phyloP scores from a whole-genome alignment of 2,888 invertebrate species.

The Luperina nickerlii region DNA sequence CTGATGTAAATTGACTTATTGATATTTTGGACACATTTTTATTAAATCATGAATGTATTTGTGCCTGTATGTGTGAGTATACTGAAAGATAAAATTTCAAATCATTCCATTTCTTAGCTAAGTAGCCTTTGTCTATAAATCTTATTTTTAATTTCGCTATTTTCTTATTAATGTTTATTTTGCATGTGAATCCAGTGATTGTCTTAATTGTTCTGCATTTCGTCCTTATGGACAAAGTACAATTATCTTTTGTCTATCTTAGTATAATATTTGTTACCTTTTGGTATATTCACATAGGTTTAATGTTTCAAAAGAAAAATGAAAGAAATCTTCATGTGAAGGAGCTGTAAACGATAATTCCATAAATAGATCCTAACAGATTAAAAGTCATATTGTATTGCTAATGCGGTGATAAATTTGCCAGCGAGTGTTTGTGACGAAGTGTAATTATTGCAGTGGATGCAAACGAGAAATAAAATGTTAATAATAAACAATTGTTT shows the following conservation, averaged over 20 bases:
- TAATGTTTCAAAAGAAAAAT: constrained; percentile 88
- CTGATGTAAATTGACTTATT: constrained; percentile 85
- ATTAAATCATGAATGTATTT: constrained; percentile 84
- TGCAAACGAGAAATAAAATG: constrained; percentile 89
- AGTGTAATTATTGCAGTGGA: constrained; percentile 86
- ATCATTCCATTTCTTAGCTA: constrained; percentile 88
- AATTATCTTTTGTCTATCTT: constrained; percentile 73
- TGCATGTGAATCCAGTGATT: constrained; percentile 82
- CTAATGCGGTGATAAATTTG: constrained; percentile 83
- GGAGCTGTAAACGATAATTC: constrained; percentile 83
- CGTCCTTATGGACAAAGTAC: constrained; percentile 77
- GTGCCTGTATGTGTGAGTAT: constrained; percentile 83
- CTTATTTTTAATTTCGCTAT: constrained; percentile 81
- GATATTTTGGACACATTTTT: constrained; percentile 80
- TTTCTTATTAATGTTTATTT: constrained; percentile 82
- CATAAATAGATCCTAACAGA: constrained; percentile 85
- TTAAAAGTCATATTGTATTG: constrained; percentile 88
- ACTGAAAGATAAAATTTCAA: constrained; percentile 86
- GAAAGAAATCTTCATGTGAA: constrained; percentile 83
- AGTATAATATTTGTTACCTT: constrained; percentile 74
- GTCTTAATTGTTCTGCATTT: constrained; percentile 73
- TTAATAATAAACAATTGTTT: constrained; percentile 91
- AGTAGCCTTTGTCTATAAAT: constrained; percentile 75
- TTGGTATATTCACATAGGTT: constrained; percentile 87
- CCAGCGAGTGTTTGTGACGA: constrained; percentile 85